phyloP scores from a whole-genome alignment of 2,888 invertebrate genomes.

The Oxyscelio sp. region DNA sequence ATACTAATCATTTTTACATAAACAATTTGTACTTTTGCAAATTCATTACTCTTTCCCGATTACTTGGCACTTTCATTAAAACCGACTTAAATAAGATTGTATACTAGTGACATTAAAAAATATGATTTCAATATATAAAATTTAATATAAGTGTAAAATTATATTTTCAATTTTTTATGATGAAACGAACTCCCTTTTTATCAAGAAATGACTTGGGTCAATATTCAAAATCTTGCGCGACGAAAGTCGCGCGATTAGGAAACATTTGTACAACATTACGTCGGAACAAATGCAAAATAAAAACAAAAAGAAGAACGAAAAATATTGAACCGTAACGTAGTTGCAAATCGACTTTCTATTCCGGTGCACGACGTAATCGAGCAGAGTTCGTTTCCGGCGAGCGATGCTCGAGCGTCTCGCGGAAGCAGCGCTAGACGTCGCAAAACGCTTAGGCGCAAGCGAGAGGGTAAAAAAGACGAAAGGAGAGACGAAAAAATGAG shows the following conservation, averaged over 20 bases:
- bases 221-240: not conserved
- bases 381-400: conserved; percentile 68
- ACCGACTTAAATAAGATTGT: no score
- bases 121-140: no score
- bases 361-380: conserved; percentile 74
- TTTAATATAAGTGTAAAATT: no score
- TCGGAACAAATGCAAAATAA: conserved; percentile 30
- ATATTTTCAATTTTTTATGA: no score
- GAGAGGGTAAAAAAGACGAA: conserved; percentile 6
- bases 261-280: not conserved
- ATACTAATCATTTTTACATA: no score
- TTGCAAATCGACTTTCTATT: conserved; percentile 74
- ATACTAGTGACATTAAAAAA: no score
- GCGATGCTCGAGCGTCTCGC: conserved; percentile 54
- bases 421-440: conserved; percentile 58
- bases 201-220: no score
- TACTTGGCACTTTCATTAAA: no score
- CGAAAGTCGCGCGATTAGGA: conserved; percentile 3
- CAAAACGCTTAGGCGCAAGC: conserved; percentile 28
- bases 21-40: not conserved
- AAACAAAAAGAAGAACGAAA: conserved; percentile 33
- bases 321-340: conserved; percentile 68
- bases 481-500: conserved; percentile 36
- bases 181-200: no score
- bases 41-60: no score